A percentile compares a stretch with the other conserved stretches of the same genome.
These are phyloP conservation scores for Pachypanchax playfairii DNA, from an alignment of 2,113 vertebrate genomes.

Conservation along the genomic window DNA sequence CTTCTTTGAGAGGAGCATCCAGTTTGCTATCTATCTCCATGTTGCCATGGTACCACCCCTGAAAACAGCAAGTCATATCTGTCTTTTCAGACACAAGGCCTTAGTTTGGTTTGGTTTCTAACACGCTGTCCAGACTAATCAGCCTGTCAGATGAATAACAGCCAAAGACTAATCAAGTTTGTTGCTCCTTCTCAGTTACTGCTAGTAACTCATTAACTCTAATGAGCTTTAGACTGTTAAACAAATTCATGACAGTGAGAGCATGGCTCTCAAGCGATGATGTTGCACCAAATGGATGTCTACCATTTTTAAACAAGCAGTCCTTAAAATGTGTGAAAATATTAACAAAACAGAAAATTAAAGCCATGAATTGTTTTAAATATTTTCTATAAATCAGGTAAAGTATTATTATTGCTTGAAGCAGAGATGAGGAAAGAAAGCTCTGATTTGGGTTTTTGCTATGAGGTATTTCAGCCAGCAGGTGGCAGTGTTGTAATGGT, in stretches of 20 bases:
- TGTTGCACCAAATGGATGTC: neutral
- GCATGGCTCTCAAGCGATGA: neutral
- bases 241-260: constrained; percentile 5
- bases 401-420: constrained; percentile 3
- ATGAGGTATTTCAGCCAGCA: constrained; percentile 33
- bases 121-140: constrained; percentile 35
- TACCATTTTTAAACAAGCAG: neutral
- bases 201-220: constrained; percentile 5
- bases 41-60: constrained; percentile 78
- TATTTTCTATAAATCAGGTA: neutral
- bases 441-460: constrained; percentile 3
- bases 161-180: constrained; percentile 22
- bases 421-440: neutral
- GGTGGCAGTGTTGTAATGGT: constrained; percentile 41
- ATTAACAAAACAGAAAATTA: neutral
- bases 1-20: constrained; percentile 58
- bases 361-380: neutral
- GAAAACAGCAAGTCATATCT: constrained; percentile 74
- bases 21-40: constrained; percentile 66
- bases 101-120: constrained; percentile 54
- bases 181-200: neutral
- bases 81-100: constrained; percentile 56
- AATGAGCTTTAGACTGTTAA: constrained; percentile 13
- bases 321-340: neutral
- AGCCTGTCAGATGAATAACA: constrained; percentile 12